Percentiles rank a stretch among this genome's conserved stretches.
phyloP scores from a whole-genome alignment of 2,797 vertebrate species.

The Gymnopithys bicolor region DNA sequence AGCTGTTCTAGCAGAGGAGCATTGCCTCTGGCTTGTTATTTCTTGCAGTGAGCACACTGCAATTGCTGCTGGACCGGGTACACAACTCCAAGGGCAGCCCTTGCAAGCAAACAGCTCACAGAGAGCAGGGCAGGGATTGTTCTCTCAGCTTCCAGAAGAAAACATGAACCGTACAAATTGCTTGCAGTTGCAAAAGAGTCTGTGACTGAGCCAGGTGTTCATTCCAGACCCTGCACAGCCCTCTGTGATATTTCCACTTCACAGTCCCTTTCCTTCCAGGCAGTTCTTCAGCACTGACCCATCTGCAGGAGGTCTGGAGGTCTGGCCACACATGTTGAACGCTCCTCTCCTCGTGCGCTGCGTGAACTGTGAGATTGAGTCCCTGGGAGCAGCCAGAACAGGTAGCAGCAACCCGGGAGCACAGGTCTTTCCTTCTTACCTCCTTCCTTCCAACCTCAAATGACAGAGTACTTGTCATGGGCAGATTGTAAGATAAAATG shows the following conservation, averaged over 20 bases:
- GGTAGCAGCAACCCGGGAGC: neutral
- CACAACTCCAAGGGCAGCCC: neutral
- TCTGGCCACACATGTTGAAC: neutral
- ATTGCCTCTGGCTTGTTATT: neutral
- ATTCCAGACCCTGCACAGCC: neutral
- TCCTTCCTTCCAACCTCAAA: neutral
- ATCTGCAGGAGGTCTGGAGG: neutral
- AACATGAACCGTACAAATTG: neutral
- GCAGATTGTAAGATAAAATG: neutral
- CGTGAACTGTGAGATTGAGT: rapidly evolving
- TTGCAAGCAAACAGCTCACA: neutral
- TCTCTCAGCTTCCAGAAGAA: neutral
- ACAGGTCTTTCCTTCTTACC: neutral
- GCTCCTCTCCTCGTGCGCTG: rapidly evolving
- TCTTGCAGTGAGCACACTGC: neutral
- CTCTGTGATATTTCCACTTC: rapidly evolving
- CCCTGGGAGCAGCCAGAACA: neutral
- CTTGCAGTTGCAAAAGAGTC: neutral
- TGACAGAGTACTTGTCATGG: neutral
- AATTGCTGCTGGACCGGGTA: neutral
- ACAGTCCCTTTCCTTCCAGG: neutral
- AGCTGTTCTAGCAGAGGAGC: neutral
- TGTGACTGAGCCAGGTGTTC: neutral
- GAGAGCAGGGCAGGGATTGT: neutral
- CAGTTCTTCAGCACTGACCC: neutral